Conservation (phyloP, 2,797 vertebrate genomes). For the Tenualosa ilisha region DNA sequence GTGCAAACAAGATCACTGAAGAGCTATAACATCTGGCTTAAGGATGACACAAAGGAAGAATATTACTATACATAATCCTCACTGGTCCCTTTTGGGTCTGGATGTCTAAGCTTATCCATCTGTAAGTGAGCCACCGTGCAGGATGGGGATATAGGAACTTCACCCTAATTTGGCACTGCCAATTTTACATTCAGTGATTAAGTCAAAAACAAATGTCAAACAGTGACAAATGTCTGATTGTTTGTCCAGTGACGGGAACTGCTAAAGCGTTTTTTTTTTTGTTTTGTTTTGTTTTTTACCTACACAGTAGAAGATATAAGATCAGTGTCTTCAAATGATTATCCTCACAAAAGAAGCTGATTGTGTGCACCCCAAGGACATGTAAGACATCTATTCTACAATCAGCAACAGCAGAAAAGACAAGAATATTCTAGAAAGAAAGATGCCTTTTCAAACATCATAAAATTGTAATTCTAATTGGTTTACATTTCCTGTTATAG, state of each 20-base stretch:
- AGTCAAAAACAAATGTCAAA: not conserved
- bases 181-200: not conserved
- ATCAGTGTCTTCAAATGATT: no score
- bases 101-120: not conserved
- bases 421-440: not conserved
- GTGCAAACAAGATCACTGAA: not conserved
- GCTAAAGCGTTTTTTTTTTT: no score
- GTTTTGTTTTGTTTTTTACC: no score
- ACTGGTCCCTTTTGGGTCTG: not conserved
- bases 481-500: not conserved
- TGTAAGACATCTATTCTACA: not conserved
- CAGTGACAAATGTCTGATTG: not conserved
- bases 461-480: no score
- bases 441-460: not conserved
- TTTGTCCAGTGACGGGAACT: no score
- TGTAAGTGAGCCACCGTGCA: not conserved
- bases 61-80: constrained; percentile 16
- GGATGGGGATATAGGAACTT: not conserved
- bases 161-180: not conserved
- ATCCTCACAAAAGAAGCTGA: no score
- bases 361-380: not conserved
- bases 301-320: no score
- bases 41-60: not conserved
- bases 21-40: not conserved
- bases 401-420: not conserved